A percentile compares a stretch with the other conserved stretches of the same genome.
Conservation (phyloP, 2,888 invertebrate genomes). For the Dexiosoma caninum region DNA sequence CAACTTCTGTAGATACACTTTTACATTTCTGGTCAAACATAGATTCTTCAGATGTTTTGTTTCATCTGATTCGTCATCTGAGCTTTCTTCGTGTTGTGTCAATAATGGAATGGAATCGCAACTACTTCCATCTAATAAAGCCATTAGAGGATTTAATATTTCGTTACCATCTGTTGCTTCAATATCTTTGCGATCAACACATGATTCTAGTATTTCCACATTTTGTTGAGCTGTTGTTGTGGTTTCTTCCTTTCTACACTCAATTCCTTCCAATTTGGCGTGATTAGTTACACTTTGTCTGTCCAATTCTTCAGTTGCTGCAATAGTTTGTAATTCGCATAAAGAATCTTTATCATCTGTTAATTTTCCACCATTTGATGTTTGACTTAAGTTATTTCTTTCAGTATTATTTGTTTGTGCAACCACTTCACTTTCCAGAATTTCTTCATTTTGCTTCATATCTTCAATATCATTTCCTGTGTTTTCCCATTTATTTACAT, state of each 20-base stretch:
- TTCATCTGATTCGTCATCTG: constrained; percentile 10
- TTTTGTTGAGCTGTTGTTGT: no score
- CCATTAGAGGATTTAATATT: no score
- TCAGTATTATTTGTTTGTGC: no score
- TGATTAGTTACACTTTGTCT: neutral
- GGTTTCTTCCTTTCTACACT: neutral
- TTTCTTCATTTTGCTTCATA: no score
- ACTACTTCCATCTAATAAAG: neutral
- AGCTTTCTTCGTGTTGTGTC: neutral
- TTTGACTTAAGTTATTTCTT: no score
- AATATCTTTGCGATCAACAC: neutral
- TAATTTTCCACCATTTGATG: neutral
- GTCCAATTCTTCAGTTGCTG: neutral
- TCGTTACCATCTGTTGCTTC: neutral
- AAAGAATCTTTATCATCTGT: neutral
- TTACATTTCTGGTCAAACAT: constrained; percentile 27
- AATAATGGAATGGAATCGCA: neutral
- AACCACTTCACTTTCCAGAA: no score
- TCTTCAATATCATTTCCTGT: no score
- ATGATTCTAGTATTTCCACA: no score
- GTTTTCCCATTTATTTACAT: neutral
- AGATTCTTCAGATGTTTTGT: constrained; percentile 18
- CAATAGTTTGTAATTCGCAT: neutral
- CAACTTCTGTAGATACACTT: constrained; percentile 33
- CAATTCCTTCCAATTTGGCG: neutral